Conservation (phyloP, 2,113 vertebrate species). For the Oreotragus oreotragus region DNA sequence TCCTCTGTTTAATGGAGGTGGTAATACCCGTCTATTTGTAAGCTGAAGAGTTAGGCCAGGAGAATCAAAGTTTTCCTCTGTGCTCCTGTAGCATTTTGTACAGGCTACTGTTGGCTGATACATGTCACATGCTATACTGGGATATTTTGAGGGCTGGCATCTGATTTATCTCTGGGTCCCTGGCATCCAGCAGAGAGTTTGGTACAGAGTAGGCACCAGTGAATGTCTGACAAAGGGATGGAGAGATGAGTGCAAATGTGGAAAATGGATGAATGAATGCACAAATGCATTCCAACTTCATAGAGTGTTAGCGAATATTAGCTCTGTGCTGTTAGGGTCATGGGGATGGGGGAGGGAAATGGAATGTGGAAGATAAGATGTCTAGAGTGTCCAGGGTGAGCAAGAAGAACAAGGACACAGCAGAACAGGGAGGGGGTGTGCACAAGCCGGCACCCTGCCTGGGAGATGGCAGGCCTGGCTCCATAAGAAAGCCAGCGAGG, state of each 20-base stretch:
- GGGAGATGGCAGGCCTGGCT: not conserved
- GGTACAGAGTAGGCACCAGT: not conserved
- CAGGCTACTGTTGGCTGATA: not conserved
- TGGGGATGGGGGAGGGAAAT: not conserved
- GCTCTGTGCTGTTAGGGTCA: not conserved
- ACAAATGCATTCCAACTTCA: not conserved
- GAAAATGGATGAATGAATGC: not conserved
- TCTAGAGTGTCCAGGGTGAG: not conserved
- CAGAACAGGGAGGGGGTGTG: not conserved
- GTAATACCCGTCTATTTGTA: not conserved
- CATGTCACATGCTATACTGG: not conserved
- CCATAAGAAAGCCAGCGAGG: not conserved
- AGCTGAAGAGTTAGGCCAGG: not conserved
- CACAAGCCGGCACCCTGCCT: not conserved
- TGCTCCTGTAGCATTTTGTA: not conserved
- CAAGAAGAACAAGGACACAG: not conserved
- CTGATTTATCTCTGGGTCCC: not conserved
- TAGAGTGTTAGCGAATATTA: not conserved
- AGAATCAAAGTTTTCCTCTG: not conserved
- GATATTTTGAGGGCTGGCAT: not conserved
- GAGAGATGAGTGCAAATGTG: no score
- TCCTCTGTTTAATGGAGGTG: not conserved
- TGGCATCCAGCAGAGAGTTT: not conserved
- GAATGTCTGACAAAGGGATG: not conserved
- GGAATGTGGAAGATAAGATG: constrained; percentile 23